Percentiles rank a stretch among this genome's conserved stretches.
Conservation (phyloP, 2,113 vertebrate genomes). For the Antechinus stuartii region DNA sequence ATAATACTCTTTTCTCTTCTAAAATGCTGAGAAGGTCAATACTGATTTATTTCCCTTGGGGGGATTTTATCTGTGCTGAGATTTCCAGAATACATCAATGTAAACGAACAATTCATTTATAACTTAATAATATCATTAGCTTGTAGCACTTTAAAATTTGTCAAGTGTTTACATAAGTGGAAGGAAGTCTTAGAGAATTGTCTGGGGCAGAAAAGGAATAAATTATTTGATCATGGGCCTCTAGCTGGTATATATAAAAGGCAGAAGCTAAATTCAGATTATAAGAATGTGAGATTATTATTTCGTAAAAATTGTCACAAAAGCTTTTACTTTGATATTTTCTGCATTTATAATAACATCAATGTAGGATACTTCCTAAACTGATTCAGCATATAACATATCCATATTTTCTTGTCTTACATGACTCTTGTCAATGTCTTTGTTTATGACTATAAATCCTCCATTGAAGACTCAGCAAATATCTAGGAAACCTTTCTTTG, state of each 20-base stretch:
- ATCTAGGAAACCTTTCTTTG: not conserved
- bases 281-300: not conserved
- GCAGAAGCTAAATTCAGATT: not conserved
- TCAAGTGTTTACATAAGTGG: not conserved
- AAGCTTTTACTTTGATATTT: not conserved
- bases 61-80: not conserved
- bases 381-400: not conserved
- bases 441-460: not conserved
- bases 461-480: not conserved
- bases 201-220: not conserved
- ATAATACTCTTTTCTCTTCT: not conserved
- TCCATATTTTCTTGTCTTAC: not conserved
- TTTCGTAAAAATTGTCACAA: not conserved
- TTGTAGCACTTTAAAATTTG: not conserved
- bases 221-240: not conserved
- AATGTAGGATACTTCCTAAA: not conserved
- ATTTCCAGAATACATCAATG: not conserved
- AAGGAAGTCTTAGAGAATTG: not conserved
- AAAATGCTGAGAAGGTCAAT: not conserved
- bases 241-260: not conserved
- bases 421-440: not conserved
- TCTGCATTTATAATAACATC: not conserved
- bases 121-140: not conserved
- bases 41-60: not conserved
- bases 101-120: not conserved